A percentile compares a stretch with the other conserved stretches of the same genome.
phyloP scores from a whole-genome alignment of 2,113 vertebrate species.

The Panurus biarmicus region DNA sequence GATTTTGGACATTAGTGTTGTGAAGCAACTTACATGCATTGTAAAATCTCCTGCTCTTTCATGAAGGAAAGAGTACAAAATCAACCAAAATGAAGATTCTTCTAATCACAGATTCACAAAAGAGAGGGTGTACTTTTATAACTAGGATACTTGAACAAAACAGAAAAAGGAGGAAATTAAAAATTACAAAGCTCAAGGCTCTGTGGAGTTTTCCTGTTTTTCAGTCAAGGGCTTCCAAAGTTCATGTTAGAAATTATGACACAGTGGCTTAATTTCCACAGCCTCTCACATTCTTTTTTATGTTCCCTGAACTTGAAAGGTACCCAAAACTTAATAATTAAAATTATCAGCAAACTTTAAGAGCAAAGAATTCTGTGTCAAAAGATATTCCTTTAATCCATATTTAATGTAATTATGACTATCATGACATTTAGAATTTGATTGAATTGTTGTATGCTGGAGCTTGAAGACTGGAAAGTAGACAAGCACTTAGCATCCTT shows the following conservation, averaged over 20 bases:
- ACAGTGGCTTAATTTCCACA: not conserved
- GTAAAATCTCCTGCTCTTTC: not conserved
- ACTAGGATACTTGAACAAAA: not conserved
- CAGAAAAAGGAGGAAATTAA: not conserved
- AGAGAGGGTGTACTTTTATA: not conserved
- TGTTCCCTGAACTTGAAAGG: not conserved
- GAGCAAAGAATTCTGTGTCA: slow-evolving; percentile 1
- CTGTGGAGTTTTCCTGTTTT: not conserved
- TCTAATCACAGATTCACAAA: not conserved
- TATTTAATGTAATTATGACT: slow-evolving; percentile 39
- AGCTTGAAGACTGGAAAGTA: not conserved
- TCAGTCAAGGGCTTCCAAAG: not conserved
- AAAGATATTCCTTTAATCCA: slow-evolving; percentile 2
- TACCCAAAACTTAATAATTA: not conserved
- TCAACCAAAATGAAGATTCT: not conserved
- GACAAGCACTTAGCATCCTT: not conserved
- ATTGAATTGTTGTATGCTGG: not conserved
- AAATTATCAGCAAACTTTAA: not conserved
- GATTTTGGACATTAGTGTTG: not conserved
- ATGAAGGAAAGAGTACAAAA: not conserved
- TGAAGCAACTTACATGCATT: not conserved
- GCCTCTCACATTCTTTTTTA: not conserved
- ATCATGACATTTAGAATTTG: not conserved
- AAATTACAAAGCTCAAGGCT: not conserved
- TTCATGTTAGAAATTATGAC: not conserved